Evolutionary conservation across 2,797 vertebrate genomes (phyloP), one percentile per base, ranked within the genome.

Genomic region (Protosalanx chinensis): DNA sequence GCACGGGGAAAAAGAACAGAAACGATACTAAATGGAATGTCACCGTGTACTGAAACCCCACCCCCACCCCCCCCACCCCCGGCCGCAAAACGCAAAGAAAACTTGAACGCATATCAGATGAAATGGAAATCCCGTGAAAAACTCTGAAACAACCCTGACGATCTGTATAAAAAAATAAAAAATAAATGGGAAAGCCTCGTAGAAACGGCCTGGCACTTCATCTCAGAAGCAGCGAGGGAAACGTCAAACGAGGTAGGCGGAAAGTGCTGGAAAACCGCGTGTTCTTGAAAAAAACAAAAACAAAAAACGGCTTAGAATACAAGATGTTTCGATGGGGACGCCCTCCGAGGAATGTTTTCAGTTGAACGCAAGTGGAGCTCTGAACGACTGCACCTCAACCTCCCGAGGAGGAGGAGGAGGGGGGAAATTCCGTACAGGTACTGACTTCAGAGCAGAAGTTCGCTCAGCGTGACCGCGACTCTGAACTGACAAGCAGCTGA

Each of bases 1-100:
- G 68, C 33, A 65, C 77, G 61, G 85, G 81, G 82, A 82, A 81
- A 87, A 82, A 78, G 78, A 18, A 68, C 64, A 75, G 60, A 59
- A 82, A 27, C 1, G 23, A 27, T 27, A 27, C 23, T 27, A 27
- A 27, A 68, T 82, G 84, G 85, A 88, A 90, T 87, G 87, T 85
- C 76, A 81, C 67, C 79, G 76, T 59, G 74, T 63, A 71, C 35
- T n/a, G 51, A 53, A 41, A 0, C 7, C 37, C 8, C 37, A 27
- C 23, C 23, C 23, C 23, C 23, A 27, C 23, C 23, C 23, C 23
- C 23, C 23, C 23, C 23, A 27, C 23, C 23, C 23, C 23, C 1
- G 23, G 23, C 23, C 23, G 1, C 76, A 35, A 82, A 71, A 63
- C n/a, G 59, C 80, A 6, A 56, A 57, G 59, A 58, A 78, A 46